A percentile compares a stretch with the other conserved stretches of the same genome.
These are phyloP conservation scores for Myxocyprinus asiaticus DNA, from an alignment of 2,113 vertebrate genomes.

Conservation along the genomic window DNA sequence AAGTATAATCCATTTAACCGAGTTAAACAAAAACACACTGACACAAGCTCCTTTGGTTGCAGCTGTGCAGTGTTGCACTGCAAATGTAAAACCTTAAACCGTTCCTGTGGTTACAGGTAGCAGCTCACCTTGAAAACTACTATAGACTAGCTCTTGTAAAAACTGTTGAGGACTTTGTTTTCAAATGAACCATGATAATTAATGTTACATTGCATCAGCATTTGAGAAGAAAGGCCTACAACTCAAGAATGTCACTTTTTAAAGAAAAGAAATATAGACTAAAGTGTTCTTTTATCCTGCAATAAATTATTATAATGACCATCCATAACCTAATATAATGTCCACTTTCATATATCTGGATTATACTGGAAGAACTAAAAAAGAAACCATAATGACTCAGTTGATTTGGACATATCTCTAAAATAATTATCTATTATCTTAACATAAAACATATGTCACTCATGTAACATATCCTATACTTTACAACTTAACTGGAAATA, in stretches of 20 bases:
- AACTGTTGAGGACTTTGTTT: neutral
- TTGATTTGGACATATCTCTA: neutral
- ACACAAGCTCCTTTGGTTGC: neutral
- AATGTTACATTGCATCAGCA: neutral
- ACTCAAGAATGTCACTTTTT: neutral
- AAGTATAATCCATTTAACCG: neutral
- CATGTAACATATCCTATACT: neutral
- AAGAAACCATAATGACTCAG: neutral
- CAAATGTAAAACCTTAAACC: neutral
- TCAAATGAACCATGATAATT: neutral
- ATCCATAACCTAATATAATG: neutral
- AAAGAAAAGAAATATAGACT: neutral
- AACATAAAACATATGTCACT: neutral
- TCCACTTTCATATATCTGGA: neutral
- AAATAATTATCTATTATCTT: neutral
- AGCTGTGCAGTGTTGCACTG: neutral
- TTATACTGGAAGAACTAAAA: neutral
- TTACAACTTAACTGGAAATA: neutral
- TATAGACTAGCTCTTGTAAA: neutral
- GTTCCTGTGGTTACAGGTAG: constrained; percentile 30
- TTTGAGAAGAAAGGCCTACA: constrained; percentile 13
- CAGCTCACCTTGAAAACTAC: constrained; percentile 18
- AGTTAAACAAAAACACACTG: neutral
- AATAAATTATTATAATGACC: neutral
- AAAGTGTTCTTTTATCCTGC: neutral